A percentile compares a stretch with the other conserved stretches of the same genome.
These are phyloP conservation scores for Perizoma flavofasciatum DNA, from an alignment of 2,888 invertebrate genomes.

Conservation along the genomic window DNA sequence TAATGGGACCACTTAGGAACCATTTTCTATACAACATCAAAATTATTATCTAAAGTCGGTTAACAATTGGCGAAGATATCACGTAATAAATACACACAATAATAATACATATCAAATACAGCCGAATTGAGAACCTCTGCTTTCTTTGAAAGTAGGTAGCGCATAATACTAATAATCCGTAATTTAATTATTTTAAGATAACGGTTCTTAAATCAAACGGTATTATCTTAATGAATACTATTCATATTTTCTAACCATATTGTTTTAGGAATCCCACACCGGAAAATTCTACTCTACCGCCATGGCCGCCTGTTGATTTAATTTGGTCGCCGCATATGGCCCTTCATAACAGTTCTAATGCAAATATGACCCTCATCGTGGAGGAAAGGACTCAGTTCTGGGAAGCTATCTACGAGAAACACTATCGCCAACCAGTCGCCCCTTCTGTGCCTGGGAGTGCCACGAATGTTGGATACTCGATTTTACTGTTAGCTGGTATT, in stretches of 20 bases:
- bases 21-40: no score
- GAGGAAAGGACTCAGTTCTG: constrained; percentile 8
- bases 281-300: constrained; percentile 8
- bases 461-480: background rate
- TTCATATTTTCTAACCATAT: no score
- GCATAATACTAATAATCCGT: background rate
- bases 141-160: background rate
- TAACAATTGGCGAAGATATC: no score
- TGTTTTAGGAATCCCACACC: constrained; percentile 9
- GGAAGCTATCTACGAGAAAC: constrained; percentile 11
- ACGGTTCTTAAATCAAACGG: no score
- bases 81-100: no score
- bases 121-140: background rate
- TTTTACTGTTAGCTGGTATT: background rate
- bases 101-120: no score
- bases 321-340: constrained; percentile 10
- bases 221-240: no score
- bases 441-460: background rate
- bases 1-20: no score
- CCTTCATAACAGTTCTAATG: background rate
- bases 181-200: no score
- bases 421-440: constrained; percentile 5
- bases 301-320: constrained; percentile 2
- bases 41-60: no score
- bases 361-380: background rate